phyloP scores from a whole-genome alignment of 2,888 invertebrate genomes.

The Ctenicera cuprea region DNA sequence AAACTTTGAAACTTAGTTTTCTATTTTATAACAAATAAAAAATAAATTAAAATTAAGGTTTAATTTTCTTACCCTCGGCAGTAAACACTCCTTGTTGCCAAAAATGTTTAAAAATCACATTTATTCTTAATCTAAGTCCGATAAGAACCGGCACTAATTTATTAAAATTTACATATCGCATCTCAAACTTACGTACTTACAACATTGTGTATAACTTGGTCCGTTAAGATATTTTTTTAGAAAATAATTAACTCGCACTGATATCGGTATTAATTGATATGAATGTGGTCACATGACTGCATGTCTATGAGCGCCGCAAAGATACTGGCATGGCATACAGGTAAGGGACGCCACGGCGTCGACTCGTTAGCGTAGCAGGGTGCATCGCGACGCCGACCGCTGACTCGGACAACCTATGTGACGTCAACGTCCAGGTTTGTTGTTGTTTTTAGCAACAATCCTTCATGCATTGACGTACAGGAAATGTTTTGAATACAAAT shows the following conservation, averaged over 20 bases:
- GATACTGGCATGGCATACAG: constrained; percentile 44
- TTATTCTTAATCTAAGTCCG: neutral
- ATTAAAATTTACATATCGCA: constrained; percentile 1
- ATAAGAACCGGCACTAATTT: neutral
- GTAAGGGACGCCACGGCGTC: constrained; percentile 48
- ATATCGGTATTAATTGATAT: neutral
- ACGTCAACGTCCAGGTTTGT: constrained; percentile 32
- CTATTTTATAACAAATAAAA: neutral
- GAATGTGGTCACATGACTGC: constrained; percentile 31
- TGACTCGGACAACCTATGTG: constrained; percentile 40
- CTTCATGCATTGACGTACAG: neutral
- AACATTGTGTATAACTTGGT: neutral
- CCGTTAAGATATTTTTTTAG: neutral
- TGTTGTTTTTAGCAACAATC: constrained; percentile 29
- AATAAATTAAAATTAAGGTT: neutral
- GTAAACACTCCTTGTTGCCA: neutral
- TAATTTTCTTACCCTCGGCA: constrained; percentile 2
- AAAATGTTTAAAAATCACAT: neutral
- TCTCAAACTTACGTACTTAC: neutral
- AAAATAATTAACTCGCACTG: neutral
- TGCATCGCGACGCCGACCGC: constrained; percentile 49
- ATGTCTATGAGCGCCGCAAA: constrained; percentile 32
- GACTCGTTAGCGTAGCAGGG: constrained; percentile 46
- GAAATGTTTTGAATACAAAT: neutral
- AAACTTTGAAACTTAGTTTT: neutral